Evolutionary conservation across 2,113 vertebrate species (phyloP).

Genomic region (Caretta caretta): DNA sequence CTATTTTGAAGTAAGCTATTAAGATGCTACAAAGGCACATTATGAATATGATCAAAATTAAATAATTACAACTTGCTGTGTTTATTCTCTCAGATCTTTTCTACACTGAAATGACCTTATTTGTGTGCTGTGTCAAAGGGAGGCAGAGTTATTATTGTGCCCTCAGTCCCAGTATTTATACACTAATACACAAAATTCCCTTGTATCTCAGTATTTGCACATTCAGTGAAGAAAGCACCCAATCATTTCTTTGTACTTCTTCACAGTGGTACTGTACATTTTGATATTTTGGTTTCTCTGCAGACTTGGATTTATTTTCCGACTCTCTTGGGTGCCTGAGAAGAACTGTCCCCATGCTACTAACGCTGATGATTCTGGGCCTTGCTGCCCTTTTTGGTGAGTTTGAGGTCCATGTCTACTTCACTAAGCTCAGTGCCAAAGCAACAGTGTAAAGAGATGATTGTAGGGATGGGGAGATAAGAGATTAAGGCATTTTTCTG

Average conservation of each 20-base stretch:
- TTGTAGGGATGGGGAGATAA: too few relatives aligned
- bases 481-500: background rate
- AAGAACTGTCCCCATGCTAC: background rate
- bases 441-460: background rate
- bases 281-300: background rate
- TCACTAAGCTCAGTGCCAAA: background rate
- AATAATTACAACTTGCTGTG: background rate
- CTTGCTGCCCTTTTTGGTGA: constrained; percentile 65
- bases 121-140: background rate
- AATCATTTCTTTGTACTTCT: background rate
- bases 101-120: background rate
- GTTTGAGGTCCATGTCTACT: background rate
- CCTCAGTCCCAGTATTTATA: background rate
- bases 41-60: background rate
- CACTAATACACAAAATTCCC: background rate
- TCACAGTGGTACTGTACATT: background rate
- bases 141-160: background rate
- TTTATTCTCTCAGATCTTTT: background rate
- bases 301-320: background rate
- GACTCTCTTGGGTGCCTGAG: background rate
- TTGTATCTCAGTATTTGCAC: background rate
- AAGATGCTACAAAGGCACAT: fast-evolving
- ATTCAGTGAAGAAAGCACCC: background rate
- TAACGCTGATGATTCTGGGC: background rate
- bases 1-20: background rate